Conservation (phyloP, 2,113 vertebrate species). For the Physeter macrocephalus region DNA sequence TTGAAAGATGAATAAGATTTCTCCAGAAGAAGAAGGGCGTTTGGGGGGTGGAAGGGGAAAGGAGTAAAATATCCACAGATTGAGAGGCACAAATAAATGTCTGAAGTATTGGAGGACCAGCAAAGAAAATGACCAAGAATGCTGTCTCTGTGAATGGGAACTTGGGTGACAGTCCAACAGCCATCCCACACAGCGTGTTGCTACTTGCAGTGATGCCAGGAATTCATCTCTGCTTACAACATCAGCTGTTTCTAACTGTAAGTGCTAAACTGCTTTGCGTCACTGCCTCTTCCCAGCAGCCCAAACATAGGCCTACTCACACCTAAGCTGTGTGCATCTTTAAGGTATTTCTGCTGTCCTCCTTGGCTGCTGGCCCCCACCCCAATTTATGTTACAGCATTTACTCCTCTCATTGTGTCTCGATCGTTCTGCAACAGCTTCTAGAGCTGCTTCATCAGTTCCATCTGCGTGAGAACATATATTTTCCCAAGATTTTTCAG, state of each 20-base stretch:
- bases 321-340: neutral
- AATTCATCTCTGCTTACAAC: neutral
- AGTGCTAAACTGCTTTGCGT: neutral
- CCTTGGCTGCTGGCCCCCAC: neutral
- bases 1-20: neutral
- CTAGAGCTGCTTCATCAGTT: neutral
- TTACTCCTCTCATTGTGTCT: neutral
- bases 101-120: neutral
- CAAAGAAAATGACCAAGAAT: neutral
- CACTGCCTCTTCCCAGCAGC: neutral
- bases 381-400: neutral
- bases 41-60: accelerated
- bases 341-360: neutral
- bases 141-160: no score
- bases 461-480: neutral
- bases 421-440: neutral
- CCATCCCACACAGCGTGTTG: neutral
- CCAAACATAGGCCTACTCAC: neutral
- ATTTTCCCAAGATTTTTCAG: neutral
- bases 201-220: neutral
- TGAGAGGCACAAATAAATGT: neutral
- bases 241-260: neutral
- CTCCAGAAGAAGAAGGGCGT: neutral
- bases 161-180: neutral
- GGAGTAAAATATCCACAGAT: neutral